Conservation (phyloP, 1,140 invertebrate genomes). For the Drosophila equinoxialis region DNA sequence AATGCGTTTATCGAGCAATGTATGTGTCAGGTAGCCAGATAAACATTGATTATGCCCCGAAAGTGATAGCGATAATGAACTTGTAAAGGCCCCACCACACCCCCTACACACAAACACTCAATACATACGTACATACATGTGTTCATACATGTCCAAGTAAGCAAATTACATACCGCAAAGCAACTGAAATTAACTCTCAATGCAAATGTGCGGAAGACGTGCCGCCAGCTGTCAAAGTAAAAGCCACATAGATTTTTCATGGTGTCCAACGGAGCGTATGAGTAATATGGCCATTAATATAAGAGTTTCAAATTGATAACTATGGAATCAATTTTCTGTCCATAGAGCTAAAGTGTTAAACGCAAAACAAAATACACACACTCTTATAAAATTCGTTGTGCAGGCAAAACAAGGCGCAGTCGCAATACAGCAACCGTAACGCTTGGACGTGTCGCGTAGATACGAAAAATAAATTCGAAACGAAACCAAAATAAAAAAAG, state of each 20-base stretch:
- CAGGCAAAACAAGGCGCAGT: constrained; percentile 61
- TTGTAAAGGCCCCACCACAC: constrained; percentile 48
- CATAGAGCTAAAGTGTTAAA: constrained; percentile 25
- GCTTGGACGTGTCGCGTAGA: constrained; percentile 68
- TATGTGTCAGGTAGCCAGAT: constrained; percentile 10
- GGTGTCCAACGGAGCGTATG: constrained; percentile 66
- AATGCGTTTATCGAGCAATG: neutral
- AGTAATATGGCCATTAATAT: constrained; percentile 41
- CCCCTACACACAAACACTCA: constrained; percentile 1
- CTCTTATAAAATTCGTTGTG: constrained; percentile 76
- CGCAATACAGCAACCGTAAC: constrained; percentile 60
- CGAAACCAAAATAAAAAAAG: constrained; percentile 27
- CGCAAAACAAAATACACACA: constrained; percentile 19
- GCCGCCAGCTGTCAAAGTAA: constrained; percentile 28
- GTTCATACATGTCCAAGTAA: neutral
- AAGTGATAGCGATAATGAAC: constrained; percentile 63
- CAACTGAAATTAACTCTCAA: constrained; percentile 7
- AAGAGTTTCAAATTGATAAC: constrained; percentile 18
- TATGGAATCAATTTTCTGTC: constrained; percentile 2
- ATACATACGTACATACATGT: neutral
- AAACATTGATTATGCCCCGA: constrained; percentile 6
- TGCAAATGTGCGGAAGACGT: constrained; percentile 62
- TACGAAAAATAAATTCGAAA: constrained; percentile 19
- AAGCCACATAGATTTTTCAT: constrained; percentile 33
- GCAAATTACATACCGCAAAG: constrained; percentile 34